phyloP scores from a whole-genome alignment of 1,140 invertebrate genomes.

The Apis dorsata region DNA sequence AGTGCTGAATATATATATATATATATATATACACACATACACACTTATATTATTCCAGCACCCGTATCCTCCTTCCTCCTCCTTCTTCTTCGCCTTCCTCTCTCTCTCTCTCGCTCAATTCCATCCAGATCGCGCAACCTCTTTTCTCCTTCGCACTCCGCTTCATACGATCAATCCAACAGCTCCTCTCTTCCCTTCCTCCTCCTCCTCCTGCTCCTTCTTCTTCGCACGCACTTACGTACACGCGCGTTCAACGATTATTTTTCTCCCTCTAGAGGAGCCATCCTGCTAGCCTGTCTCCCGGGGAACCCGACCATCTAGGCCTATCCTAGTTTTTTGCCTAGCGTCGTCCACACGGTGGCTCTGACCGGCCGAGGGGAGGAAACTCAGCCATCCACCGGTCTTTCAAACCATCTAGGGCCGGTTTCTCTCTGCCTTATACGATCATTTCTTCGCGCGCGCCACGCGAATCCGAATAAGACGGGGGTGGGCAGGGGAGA shows the following conservation, averaged over 20 bases:
- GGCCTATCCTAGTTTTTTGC: slow-evolving; percentile 77
- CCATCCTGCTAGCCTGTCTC: neutral
- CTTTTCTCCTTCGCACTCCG: slow-evolving; percentile 9
- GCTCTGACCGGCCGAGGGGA: slow-evolving; percentile 20
- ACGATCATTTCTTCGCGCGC: slow-evolving; percentile 61
- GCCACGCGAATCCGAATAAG: slow-evolving; percentile 57
- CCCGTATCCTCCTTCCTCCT: slow-evolving; percentile 24
- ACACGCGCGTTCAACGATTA: slow-evolving; percentile 1
- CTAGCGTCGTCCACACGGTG: slow-evolving; percentile 44
- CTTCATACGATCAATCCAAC: slow-evolving; percentile 2
- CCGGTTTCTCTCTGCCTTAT: slow-evolving; percentile 64
- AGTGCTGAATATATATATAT: slow-evolving; percentile 60
- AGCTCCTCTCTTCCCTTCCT: slow-evolving; percentile 26
- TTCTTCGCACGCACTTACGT: slow-evolving; percentile 18
- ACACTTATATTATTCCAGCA: slow-evolving; percentile 28
- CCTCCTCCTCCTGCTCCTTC: slow-evolving; percentile 21
- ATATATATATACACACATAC: no score
- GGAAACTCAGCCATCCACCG: slow-evolving; percentile 51
- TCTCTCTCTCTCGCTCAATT: neutral
- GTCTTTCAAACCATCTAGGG: slow-evolving; percentile 72
- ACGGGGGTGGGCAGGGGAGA: slow-evolving; percentile 7
- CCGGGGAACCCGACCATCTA: slow-evolving; percentile 67
- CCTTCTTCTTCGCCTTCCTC: neutral
- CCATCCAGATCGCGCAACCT: neutral
- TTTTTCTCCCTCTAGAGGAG: slow-evolving; percentile 17